These are phyloP conservation scores for Popillia japonica DNA, from an alignment of 1,140 invertebrate species.

Conservation along the genomic window DNA sequence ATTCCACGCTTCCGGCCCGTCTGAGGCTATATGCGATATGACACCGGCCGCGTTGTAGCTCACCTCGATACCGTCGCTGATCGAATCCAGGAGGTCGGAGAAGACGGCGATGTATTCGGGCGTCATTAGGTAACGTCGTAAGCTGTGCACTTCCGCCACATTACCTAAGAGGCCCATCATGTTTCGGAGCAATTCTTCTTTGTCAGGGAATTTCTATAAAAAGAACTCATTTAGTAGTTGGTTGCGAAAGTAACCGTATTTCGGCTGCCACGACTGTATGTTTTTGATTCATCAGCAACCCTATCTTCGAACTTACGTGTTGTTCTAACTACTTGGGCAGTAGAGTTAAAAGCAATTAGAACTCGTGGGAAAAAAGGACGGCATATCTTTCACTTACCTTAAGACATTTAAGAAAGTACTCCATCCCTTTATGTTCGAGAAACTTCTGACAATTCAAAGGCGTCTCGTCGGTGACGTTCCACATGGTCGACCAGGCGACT, in stretches of 20 bases:
- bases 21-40: slow-evolving; percentile 92
- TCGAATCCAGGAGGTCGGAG: slow-evolving; percentile 81
- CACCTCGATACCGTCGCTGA: slow-evolving; percentile 94
- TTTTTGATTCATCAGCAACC: too few relatives aligned
- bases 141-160: slow-evolving; percentile 89
- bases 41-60: slow-evolving; percentile 98
- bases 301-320: too few relatives aligned
- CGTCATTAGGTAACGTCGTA: slow-evolving; percentile 88
- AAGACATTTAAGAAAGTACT: slow-evolving; percentile 85
- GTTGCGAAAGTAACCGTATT: too few relatives aligned
- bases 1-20: slow-evolving; percentile 83
- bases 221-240: too few relatives aligned
- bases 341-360: too few relatives aligned
- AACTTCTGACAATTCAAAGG: slow-evolving; percentile 91
- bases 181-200: slow-evolving; percentile 88
- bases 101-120: slow-evolving; percentile 86
- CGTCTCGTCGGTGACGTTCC: slow-evolving; percentile 98
- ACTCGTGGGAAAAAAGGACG: too few relatives aligned
- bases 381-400: slow-evolving; percentile 64
- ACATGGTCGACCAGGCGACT: slow-evolving; percentile 97
- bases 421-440: slow-evolving; percentile 85
- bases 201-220: slow-evolving; percentile 83
- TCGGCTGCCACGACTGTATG: too few relatives aligned
- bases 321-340: too few relatives aligned
- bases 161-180: slow-evolving; percentile 98